phyloP scores from a whole-genome alignment of 2,113 vertebrate genomes.

The Paraplagusia blochii region DNA sequence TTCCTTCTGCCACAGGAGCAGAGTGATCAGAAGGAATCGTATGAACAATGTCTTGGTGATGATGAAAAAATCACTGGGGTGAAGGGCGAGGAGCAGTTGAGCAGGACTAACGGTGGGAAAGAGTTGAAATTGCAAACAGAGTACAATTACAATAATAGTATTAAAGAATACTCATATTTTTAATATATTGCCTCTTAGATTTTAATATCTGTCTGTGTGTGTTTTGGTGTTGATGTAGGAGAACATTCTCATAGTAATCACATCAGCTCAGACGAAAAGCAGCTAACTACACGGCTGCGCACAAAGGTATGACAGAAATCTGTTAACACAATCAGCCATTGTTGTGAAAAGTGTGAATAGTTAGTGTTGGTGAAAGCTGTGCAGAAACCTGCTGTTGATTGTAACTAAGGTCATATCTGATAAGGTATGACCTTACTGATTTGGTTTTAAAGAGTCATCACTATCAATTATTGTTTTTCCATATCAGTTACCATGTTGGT shows the following conservation, averaged over 20 bases:
- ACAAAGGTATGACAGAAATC: constrained; percentile 76
- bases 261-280: constrained; percentile 68
- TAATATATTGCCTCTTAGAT: too few relatives aligned
- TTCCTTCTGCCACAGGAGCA: constrained; percentile 39
- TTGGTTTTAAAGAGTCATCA: too few relatives aligned
- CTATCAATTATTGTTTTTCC: too few relatives aligned
- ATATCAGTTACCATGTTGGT: too few relatives aligned
- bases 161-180: too few relatives aligned
- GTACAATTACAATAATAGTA: too few relatives aligned
- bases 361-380: too few relatives aligned
- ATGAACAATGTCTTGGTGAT: not conserved
- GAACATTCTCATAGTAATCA: constrained; percentile 53
- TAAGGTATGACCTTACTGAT: too few relatives aligned
- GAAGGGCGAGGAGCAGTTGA: constrained; percentile 14
- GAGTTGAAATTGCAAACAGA: not conserved
- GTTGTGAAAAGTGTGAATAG: too few relatives aligned
- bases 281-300: constrained; percentile 76
- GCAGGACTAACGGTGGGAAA: constrained; percentile 33
- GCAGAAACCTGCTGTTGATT: not conserved
- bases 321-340: too few relatives aligned
- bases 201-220: constrained; percentile 1
- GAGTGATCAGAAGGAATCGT: constrained; percentile 29
- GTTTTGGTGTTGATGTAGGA: constrained; percentile 28
- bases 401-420: too few relatives aligned
- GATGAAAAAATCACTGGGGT: not conserved